These are phyloP conservation scores for Heliconius sara DNA, from an alignment of 2,888 invertebrate genomes.

Conservation along the genomic window DNA sequence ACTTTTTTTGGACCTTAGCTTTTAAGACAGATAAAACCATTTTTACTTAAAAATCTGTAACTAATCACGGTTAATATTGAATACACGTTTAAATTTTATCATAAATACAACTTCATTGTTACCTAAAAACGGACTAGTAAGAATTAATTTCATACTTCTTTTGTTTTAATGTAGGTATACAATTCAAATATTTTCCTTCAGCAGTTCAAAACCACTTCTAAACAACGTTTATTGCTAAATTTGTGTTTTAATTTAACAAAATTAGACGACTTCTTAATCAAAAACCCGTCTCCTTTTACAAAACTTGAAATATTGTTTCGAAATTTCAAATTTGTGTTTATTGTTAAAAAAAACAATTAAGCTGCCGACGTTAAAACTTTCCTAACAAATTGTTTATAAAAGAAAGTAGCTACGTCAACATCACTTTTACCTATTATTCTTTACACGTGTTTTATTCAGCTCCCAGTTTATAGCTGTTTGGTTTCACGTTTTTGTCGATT, in stretches of 20 bases:
- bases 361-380: conserved; percentile 13
- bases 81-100: not conserved
- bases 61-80: not conserved
- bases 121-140: not conserved
- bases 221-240: not conserved
- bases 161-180: not conserved
- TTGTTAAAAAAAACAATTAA: conserved; percentile 20
- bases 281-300: conserved; percentile 1
- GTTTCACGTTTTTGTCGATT: conserved; percentile 1
- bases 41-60: not conserved
- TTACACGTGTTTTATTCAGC: conserved; percentile 9
- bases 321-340: conserved; percentile 4
- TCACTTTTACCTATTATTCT: conserved; percentile 11
- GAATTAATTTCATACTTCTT: not conserved
- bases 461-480: conserved; percentile 11
- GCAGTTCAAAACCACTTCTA: not conserved
- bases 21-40: not conserved
- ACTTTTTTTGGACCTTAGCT: not conserved
- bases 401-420: conserved; percentile 19
- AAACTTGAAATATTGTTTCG: conserved; percentile 12
- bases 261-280: conserved; percentile 9
- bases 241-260: not conserved
- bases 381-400: conserved; percentile 9
- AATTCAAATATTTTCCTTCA: not conserved
- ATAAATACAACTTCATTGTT: not conserved